phyloP scores from a whole-genome alignment of 2,888 invertebrate species.

The Blastobasis adustella region DNA sequence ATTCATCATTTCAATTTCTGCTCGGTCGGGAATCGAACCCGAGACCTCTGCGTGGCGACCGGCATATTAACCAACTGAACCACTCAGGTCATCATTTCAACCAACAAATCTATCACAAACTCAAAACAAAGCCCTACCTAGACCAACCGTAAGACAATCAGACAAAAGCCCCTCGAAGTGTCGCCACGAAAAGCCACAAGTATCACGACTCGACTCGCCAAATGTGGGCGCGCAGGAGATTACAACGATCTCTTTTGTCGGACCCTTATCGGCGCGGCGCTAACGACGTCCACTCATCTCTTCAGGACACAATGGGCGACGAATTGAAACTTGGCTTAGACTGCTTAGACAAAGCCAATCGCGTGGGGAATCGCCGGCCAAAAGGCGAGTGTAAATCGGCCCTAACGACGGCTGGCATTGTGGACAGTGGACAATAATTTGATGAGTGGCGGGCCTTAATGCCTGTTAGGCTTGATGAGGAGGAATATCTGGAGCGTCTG shows the following conservation, averaged over 20 bases:
- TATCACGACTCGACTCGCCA: slow-evolving; percentile 14
- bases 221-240: slow-evolving; percentile 48
- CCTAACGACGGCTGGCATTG: slow-evolving; percentile 36
- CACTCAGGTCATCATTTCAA: too few relatives aligned
- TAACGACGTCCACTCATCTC: slow-evolving; percentile 71
- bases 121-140: too few relatives aligned
- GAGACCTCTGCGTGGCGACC: too few relatives aligned
- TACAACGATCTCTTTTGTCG: slow-evolving; percentile 60
- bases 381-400: slow-evolving; percentile 49
- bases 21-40: too few relatives aligned
- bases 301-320: slow-evolving; percentile 54
- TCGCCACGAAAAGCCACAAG: slow-evolving; percentile 17
- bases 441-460: slow-evolving; percentile 1
- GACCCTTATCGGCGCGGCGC: slow-evolving; percentile 46
- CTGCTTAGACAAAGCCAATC: slow-evolving; percentile 55
- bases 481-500: too few relatives aligned
- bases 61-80: too few relatives aligned
- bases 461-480: too few relatives aligned
- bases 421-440: slow-evolving; percentile 6
- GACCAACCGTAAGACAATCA: too few relatives aligned
- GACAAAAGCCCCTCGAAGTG: too few relatives aligned
- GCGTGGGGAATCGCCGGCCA: slow-evolving; percentile 40
- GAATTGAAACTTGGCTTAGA: slow-evolving; percentile 58
- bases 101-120: too few relatives aligned
- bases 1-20: too few relatives aligned